Percentiles rank a stretch among this genome's conserved stretches.
Conservation (phyloP, 2,797 vertebrate species). For the Eutrigla gurnardus region DNA sequence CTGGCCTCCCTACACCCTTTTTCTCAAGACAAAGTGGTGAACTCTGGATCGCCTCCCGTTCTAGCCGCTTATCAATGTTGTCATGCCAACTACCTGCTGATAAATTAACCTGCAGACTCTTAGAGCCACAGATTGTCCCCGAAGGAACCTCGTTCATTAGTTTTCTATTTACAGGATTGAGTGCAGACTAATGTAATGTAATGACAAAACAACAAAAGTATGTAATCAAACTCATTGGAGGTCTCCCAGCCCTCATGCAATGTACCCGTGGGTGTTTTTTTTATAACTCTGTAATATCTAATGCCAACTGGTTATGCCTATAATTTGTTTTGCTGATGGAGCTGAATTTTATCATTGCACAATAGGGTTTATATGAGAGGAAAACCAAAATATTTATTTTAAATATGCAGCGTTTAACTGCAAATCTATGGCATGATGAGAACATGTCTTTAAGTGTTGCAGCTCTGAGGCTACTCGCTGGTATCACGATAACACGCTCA, state of each 20-base stretch:
- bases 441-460: too few species aligned
- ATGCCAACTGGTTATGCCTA: too few species aligned
- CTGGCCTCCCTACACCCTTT: background rate
- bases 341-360: background rate
- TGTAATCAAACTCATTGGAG: background rate
- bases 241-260: background rate
- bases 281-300: background rate
- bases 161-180: slow-evolving; percentile 32
- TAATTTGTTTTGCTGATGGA: background rate
- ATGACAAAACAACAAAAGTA: background rate
- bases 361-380: background rate
- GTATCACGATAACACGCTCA: background rate
- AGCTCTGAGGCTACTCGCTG: background rate
- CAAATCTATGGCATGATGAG: background rate
- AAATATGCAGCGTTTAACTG: background rate
- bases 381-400: background rate
- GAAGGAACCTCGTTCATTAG: slow-evolving; percentile 13
- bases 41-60: slow-evolving; percentile 1
- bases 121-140: slow-evolving; percentile 18
- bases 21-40: background rate
- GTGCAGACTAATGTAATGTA: background rate
- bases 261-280: background rate
- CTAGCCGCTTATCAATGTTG: slow-evolving; percentile 31
- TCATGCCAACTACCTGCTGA: slow-evolving; percentile 40
- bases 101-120: slow-evolving; percentile 41